These are phyloP conservation scores for Yasuhikotakia modesta DNA, from an alignment of 2,797 vertebrate species.

Conservation along the genomic window DNA sequence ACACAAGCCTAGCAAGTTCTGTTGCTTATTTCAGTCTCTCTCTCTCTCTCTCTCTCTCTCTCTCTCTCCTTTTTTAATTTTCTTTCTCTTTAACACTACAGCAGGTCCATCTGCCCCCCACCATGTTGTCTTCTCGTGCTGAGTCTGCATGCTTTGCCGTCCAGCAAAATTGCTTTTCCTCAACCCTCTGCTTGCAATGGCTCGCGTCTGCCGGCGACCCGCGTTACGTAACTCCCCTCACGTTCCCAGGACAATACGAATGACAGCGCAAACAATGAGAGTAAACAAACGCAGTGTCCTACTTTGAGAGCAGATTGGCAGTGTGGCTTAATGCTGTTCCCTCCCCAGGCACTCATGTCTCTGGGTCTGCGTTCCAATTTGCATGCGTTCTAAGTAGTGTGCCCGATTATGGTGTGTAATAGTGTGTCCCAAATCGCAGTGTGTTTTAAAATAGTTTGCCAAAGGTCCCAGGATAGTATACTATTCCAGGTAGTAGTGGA, in stretches of 20 bases:
- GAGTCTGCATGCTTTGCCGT: constrained; percentile 13
- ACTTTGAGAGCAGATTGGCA: constrained; percentile 5
- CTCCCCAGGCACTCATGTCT: neutral
- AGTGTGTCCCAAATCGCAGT: neutral
- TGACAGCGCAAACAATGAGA: constrained; percentile 7
- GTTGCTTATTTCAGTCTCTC: neutral
- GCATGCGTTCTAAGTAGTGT: neutral
- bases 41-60: neutral
- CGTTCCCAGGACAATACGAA: constrained; percentile 26
- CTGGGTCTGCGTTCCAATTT: neutral
- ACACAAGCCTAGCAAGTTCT: neutral
- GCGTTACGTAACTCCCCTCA: constrained; percentile 22
- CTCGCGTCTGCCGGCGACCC: constrained; percentile 35
- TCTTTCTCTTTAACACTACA: neutral
- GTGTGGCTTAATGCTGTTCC: neutral
- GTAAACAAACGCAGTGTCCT: constrained; percentile 35
- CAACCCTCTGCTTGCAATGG: constrained; percentile 14
- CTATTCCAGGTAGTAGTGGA: neutral
- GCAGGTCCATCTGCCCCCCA: constrained; percentile 32
- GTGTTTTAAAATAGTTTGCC: neutral
- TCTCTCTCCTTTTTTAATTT: neutral
- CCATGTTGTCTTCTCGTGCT: constrained; percentile 30
- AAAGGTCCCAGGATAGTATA: neutral
- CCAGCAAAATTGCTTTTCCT: constrained; percentile 37
- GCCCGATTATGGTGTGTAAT: neutral